A percentile compares a stretch with the other conserved stretches of the same genome.
Conservation (phyloP, 2,797 vertebrate genomes). For the Loris lydekkerianus region DNA sequence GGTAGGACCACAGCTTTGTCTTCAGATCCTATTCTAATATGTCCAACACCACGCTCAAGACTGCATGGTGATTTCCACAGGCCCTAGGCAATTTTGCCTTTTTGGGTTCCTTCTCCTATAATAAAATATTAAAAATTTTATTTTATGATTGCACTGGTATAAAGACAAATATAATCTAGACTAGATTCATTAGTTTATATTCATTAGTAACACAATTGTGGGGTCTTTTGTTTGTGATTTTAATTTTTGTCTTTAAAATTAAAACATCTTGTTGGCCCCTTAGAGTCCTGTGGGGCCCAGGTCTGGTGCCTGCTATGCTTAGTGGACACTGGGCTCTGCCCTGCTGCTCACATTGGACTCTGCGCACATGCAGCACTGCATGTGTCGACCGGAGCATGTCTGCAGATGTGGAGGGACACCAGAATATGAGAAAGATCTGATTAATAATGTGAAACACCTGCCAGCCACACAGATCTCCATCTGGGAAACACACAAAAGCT, state of each 20-base stretch:
- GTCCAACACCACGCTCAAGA: neutral
- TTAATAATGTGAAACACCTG: slow-evolving; percentile 67
- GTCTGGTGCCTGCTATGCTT: neutral
- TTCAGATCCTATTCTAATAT: neutral
- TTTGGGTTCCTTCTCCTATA: neutral
- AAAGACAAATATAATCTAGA: neutral
- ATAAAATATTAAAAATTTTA: neutral
- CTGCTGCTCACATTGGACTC: neutral
- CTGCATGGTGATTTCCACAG: neutral
- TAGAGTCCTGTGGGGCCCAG: neutral
- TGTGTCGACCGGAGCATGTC: neutral
- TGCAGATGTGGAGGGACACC: neutral
- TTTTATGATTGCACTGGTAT: neutral
- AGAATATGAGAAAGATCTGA: slow-evolving; percentile 29
- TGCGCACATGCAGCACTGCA: rapidly evolving
- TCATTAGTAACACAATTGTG: neutral
- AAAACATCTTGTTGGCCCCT: neutral
- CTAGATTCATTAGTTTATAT: neutral
- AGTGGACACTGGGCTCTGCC: no score
- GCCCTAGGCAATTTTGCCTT: neutral
- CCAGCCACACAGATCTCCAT: neutral
- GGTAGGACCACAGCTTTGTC: neutral
- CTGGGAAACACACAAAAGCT: slow-evolving; percentile 49
- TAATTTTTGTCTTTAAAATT: neutral
- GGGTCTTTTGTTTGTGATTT: slow-evolving; percentile 24